Base-by-base conservation (phyloP, 2,888 invertebrate genomes). In the Hypselothyrea guttata region DNA sequence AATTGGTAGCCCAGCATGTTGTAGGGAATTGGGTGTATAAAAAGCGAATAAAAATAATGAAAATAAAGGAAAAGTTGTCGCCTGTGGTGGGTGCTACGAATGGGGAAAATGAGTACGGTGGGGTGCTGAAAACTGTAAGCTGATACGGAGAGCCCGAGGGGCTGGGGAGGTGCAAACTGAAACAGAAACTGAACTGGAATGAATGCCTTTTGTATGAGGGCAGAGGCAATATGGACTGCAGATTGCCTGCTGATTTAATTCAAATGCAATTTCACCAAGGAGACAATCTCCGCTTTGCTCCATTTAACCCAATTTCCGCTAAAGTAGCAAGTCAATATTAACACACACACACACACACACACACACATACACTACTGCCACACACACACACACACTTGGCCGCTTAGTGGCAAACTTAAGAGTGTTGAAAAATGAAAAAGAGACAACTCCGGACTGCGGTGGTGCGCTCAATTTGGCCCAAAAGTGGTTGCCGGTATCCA, bases 181-280 rank as follows among this genome's bases (percentile, higher is more conserved):
- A n/a, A n/a, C n/a, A n/a, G 22, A 22, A 22, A 22, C 22, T 22
- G 22, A 22, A 22, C 22, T 22, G 22, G 22, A 22, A 22, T 22
- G 22, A 5, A 22, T 22, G 22, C 22, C 22, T 22, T 22, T 22
- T 22, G 15, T 7, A 9, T 0, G 27, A 12, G 28, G 8, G n/a
- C 4, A 28, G 33, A 5, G 13, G 47, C 37, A 53, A 72, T 53
- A 52, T 44, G 60, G 56, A 72, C 58, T 59, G 69, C 73, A 73
- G 69, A 73, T 73, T 69, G 71, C 69, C 69, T 69, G 74, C 74
- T 71, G 71, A 73, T 71, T 71, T 71, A 71, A 71, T 71, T 71
- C 74, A 71, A 73, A 71, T 71, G 71, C 71, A 71, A 71, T 71
- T 71, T 68, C 49, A 63, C 27, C 71, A 59, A 38, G 74, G 71